Percentiles rank a stretch among this genome's conserved stretches.
phyloP scores from a whole-genome alignment of 2,113 vertebrate genomes.

The Callipepla squamata region DNA sequence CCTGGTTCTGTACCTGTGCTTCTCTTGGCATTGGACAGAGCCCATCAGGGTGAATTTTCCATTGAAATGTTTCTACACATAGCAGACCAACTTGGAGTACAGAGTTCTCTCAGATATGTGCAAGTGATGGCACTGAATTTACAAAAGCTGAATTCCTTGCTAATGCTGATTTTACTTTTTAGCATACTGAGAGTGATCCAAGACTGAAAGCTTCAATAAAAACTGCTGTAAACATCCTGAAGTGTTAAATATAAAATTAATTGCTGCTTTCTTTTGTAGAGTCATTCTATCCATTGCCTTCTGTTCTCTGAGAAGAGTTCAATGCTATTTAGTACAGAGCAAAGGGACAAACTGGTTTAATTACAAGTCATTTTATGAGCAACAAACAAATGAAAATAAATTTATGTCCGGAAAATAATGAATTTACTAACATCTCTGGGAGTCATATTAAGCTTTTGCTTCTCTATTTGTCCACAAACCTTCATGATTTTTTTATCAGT shows the following conservation, averaged over 20 bases:
- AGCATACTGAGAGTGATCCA: neutral
- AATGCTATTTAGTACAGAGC: neutral
- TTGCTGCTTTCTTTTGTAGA: neutral
- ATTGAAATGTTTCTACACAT: neutral
- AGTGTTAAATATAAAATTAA: neutral
- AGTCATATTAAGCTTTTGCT: neutral
- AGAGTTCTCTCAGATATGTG: rapidly evolving
- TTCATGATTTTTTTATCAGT: neutral
- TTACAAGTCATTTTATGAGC: neutral
- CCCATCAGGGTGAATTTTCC: neutral
- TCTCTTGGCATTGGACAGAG: rapidly evolving
- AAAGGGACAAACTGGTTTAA: neutral
- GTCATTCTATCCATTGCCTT: rapidly evolving
- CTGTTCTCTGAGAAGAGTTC: neutral
- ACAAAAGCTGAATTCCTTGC: neutral
- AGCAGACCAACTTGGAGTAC: neutral
- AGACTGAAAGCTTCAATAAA: neutral
- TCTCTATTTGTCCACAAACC: neutral
- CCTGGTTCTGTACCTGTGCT: neutral
- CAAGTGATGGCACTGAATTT: neutral
- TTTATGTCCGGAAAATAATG: neutral
- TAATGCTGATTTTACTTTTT: neutral
- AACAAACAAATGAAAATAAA: neutral
- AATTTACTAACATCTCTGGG: neutral
- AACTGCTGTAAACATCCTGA: neutral